phyloP scores from a whole-genome alignment of 2,113 vertebrate genomes.

The Semnornis frantzii region DNA sequence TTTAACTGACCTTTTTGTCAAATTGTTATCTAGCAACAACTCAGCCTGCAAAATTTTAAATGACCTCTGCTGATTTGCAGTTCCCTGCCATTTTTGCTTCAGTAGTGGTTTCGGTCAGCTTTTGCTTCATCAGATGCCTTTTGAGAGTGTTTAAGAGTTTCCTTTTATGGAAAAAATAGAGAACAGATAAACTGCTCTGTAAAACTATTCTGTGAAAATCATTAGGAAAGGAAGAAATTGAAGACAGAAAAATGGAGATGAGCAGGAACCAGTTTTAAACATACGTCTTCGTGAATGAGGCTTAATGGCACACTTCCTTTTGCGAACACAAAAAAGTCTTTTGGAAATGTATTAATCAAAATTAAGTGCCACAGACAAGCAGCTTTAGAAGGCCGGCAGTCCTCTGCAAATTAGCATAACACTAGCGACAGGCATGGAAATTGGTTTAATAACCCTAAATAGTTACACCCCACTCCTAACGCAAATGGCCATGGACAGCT shows the following conservation, averaged over 20 bases:
- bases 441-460: conserved; percentile 85
- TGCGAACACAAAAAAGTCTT: conserved; percentile 69
- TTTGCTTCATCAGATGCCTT: neutral
- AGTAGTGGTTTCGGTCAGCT: neutral
- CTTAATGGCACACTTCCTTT: conserved; percentile 60
- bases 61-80: neutral
- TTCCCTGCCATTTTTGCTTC: conserved; percentile 48
- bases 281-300: conserved; percentile 44
- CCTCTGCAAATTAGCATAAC: conserved; percentile 73
- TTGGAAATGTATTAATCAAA: conserved; percentile 69
- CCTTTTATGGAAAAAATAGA: neutral
- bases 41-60: neutral
- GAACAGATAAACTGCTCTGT: neutral
- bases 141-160: neutral
- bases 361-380: conserved; percentile 56
- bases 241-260: conserved; percentile 52
- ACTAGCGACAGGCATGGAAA: conserved; percentile 81
- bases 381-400: conserved; percentile 7
- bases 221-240: neutral
- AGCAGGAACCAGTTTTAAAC: conserved; percentile 49
- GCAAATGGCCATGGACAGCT: conserved; percentile 82
- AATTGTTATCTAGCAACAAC: neutral
- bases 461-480: conserved; percentile 69
- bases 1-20: neutral
- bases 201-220: neutral